A percentile compares a stretch with the other conserved stretches of the same genome.
These are phyloP conservation scores for Calyptomena viridis DNA, from an alignment of 2,113 vertebrate species.

Conservation along the genomic window DNA sequence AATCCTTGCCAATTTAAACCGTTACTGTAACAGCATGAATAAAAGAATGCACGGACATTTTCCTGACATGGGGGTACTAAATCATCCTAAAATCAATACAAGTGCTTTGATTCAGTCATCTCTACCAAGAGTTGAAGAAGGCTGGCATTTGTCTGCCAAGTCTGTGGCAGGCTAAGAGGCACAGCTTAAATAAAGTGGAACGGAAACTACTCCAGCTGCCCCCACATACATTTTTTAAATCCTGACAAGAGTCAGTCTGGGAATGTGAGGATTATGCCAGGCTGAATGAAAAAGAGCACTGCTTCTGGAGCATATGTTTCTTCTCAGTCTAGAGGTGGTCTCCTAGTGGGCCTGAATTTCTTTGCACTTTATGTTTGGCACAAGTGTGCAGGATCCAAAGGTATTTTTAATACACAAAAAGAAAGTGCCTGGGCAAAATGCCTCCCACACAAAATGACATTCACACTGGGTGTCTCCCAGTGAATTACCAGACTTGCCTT, in stretches of 20 bases:
- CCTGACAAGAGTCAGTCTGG: slow-evolving; percentile 51
- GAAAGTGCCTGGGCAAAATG: neutral
- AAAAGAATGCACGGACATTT: neutral
- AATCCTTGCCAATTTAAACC: neutral
- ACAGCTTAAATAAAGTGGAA: slow-evolving; percentile 46
- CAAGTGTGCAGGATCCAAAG: neutral
- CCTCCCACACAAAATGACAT: neutral
- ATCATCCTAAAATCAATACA: slow-evolving; percentile 10
- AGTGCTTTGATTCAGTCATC: neutral
- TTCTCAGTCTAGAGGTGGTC: slow-evolving; percentile 45
- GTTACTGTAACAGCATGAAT: neutral
- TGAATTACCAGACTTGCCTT: neutral
- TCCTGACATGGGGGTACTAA: neutral
- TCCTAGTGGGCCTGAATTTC: slow-evolving; percentile 28
- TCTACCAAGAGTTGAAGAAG: neutral
- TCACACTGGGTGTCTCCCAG: neutral
- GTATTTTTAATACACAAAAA: neutral
- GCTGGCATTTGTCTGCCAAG: slow-evolving; percentile 45
- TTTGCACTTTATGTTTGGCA: slow-evolving; percentile 22
- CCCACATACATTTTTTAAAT: slow-evolving; percentile 20
- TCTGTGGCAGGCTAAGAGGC: slow-evolving; percentile 23
- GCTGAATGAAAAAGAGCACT: slow-evolving; percentile 25
- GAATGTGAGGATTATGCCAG: slow-evolving; percentile 54
- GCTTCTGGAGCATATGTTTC: slow-evolving; percentile 51
- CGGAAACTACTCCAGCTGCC: slow-evolving; percentile 51